phyloP scores from a whole-genome alignment of 2,888 invertebrate species.

The Zootermopsis nevadensis region DNA sequence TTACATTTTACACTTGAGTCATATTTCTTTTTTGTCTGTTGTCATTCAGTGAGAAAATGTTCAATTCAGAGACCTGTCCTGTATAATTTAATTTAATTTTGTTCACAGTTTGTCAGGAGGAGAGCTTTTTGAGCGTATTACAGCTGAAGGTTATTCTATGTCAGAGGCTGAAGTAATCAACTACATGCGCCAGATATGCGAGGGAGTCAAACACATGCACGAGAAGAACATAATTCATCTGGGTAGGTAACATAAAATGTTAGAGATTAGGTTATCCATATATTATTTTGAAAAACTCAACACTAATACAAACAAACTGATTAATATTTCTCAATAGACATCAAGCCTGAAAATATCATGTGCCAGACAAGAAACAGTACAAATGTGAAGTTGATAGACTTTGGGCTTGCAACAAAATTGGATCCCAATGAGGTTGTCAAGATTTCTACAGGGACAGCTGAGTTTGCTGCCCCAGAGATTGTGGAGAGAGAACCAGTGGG shows the following conservation, averaged over 20 bases:
- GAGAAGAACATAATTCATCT: conserved; percentile 99
- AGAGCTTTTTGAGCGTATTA: conserved; percentile 98
- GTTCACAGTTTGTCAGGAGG: conserved; percentile 92
- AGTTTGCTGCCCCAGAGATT: conserved; percentile 99
- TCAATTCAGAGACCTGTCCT: too few species aligned
- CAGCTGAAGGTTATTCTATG: conserved; percentile 98
- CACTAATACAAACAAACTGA: neutral
- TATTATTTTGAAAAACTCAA: neutral
- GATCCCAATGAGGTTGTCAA: conserved; percentile 99
- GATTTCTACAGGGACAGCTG: conserved; percentile 98
- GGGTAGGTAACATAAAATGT: conserved; percentile 62
- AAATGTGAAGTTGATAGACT: conserved; percentile 98
- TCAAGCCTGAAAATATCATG: conserved; percentile 99
- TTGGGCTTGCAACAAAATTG: conserved; percentile 97
- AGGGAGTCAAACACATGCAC: conserved; percentile 98
- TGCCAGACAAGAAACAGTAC: conserved; percentile 96
- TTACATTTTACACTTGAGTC: too few species aligned
- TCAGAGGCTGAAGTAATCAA: conserved; percentile 99
- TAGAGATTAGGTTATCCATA: neutral
- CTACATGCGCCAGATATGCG: conserved; percentile 99
- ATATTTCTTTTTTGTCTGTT: too few species aligned
- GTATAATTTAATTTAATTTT: neutral
- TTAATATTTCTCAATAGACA: conserved; percentile 69
- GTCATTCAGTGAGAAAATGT: too few species aligned
- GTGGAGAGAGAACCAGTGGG: conserved; percentile 98